A percentile compares a stretch with the other conserved stretches of the same genome.
phyloP scores from a whole-genome alignment of 1,140 invertebrate genomes.

The Luehdorfia chinensis region DNA sequence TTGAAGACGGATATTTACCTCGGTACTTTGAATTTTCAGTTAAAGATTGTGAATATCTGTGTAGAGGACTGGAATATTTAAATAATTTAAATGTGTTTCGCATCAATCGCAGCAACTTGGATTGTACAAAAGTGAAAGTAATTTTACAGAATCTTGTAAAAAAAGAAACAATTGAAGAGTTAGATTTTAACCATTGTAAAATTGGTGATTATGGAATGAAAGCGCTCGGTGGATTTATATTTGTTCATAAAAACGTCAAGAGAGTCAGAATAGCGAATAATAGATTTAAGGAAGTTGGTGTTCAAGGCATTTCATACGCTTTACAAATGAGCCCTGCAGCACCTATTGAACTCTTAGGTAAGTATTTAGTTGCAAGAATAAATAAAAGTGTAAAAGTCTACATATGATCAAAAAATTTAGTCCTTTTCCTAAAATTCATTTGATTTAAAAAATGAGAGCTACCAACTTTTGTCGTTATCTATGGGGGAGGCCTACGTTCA shows the following conservation, averaged over 20 bases:
- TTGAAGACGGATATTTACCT: slow-evolving; percentile 45
- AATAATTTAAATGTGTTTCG: slow-evolving; percentile 53
- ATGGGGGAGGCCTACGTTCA: too few species aligned
- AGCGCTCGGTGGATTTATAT: slow-evolving; percentile 65
- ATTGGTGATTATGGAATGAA: slow-evolving; percentile 72
- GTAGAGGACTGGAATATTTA: slow-evolving; percentile 58
- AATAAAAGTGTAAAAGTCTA: too few species aligned
- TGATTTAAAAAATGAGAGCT: too few species aligned
- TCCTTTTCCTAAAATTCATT: too few species aligned
- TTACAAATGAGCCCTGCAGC: slow-evolving; percentile 69
- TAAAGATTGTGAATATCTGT: slow-evolving; percentile 61
- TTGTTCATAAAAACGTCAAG: slow-evolving; percentile 57
- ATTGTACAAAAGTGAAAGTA: slow-evolving; percentile 61
- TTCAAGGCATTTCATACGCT: slow-evolving; percentile 64
- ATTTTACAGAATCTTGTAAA: slow-evolving; percentile 61
- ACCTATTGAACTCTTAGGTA: slow-evolving; percentile 63
- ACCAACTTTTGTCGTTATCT: too few species aligned
- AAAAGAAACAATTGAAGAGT: slow-evolving; percentile 62
- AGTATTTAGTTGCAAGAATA: slow-evolving; percentile 6
- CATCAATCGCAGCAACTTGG: slow-evolving; percentile 67
- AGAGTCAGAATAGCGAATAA: slow-evolving; percentile 64
- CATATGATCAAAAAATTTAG: too few species aligned
- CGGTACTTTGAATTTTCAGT: slow-evolving; percentile 67
- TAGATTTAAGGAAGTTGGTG: slow-evolving; percentile 60
- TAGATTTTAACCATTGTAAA: slow-evolving; percentile 73